Conservation (phyloP, 2,888 invertebrate species). For the Drosophila putrida region DNA sequence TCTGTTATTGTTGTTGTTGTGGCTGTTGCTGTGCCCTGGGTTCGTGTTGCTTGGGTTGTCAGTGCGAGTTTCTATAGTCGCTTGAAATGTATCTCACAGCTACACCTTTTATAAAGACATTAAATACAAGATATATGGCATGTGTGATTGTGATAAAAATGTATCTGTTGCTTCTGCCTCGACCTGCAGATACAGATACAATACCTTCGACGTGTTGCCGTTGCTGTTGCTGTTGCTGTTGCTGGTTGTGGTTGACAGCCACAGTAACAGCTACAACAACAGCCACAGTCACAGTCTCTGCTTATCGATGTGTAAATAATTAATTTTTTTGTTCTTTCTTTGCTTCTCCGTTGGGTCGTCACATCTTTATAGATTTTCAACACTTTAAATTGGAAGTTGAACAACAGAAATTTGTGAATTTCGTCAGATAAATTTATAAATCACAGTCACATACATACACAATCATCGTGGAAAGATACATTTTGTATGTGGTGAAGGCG, state of each 20-base stretch:
- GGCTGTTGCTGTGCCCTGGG: slow-evolving; percentile 14
- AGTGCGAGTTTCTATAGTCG: slow-evolving; percentile 25
- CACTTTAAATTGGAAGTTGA: slow-evolving; percentile 48
- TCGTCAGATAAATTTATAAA: slow-evolving; percentile 34
- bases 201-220: slow-evolving; percentile 36
- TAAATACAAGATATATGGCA: slow-evolving; percentile 75
- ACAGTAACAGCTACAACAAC: background rate
- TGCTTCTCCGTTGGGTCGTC: slow-evolving; percentile 12
- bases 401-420: slow-evolving; percentile 30
- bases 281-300: slow-evolving; percentile 36
- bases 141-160: slow-evolving; percentile 76
- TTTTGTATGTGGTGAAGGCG: slow-evolving; percentile 11
- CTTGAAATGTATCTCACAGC: slow-evolving; percentile 66
- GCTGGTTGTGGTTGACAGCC: slow-evolving; percentile 70
- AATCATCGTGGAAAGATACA: slow-evolving; percentile 2
- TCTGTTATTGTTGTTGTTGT: slow-evolving; percentile 2
- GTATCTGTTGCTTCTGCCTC: slow-evolving; percentile 69
- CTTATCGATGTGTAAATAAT: slow-evolving; percentile 81
- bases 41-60: slow-evolving; percentile 6
- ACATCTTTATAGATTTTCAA: slow-evolving; percentile 57
- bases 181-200: slow-evolving; percentile 67
- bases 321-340: slow-evolving; percentile 50
- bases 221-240: slow-evolving; percentile 30
- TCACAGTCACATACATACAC: slow-evolving; percentile 3
- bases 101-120: slow-evolving; percentile 81